These are phyloP conservation scores for Pygoscelis adeliae DNA, from an alignment of 2,113 vertebrate genomes.

Conservation along the genomic window DNA sequence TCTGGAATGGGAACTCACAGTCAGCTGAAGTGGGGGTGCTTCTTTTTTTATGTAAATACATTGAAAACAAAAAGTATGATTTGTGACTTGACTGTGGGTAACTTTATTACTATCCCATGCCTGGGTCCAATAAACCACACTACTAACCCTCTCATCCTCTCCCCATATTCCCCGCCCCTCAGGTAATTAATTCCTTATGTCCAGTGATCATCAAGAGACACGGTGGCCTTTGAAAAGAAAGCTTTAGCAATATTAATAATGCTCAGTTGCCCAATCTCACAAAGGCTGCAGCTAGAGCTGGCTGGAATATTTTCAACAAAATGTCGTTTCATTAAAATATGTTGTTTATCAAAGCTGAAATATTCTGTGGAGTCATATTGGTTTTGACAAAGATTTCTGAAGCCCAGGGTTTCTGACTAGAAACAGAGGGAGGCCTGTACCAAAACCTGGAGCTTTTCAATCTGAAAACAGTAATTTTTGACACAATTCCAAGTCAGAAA, in stretches of 20 bases:
- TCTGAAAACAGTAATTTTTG: background rate
- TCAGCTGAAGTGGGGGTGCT: background rate
- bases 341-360: background rate
- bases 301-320: background rate
- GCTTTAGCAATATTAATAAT: conserved; percentile 41
- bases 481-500: background rate
- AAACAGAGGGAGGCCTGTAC: background rate
- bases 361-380: background rate
- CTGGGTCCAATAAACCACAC: background rate
- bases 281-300: background rate
- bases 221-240: conserved; percentile 7
- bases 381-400: background rate
- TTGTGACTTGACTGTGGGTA: background rate
- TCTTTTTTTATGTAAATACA: background rate
- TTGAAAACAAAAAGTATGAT: background rate
- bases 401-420: background rate
- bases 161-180: background rate
- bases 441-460: background rate
- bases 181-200: conserved; percentile 15
- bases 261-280: background rate
- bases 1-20: background rate
- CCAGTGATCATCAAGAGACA: background rate
- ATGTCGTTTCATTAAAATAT: background rate
- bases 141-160: background rate
- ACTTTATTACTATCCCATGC: background rate